Conservation (phyloP, 2,797 vertebrate genomes). For the Bradypus variegatus region DNA sequence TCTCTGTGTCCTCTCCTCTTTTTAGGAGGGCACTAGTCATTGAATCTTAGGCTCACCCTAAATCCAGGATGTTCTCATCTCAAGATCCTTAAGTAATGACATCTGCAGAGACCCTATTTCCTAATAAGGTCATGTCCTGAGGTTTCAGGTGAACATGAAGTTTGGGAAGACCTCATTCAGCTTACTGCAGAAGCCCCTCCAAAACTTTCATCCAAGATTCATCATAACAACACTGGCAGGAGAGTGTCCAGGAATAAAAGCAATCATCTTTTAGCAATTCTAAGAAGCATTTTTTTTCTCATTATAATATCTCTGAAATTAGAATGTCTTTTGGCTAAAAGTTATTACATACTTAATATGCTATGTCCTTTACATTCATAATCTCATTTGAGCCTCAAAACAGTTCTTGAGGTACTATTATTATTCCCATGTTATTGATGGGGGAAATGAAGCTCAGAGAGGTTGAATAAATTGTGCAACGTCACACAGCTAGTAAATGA, state of each 20-base stretch:
- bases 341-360: background rate
- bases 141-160: too few species aligned
- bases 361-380: background rate
- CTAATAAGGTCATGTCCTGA: too few species aligned
- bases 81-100: too few species aligned
- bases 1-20: too few species aligned
- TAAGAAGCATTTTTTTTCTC: background rate
- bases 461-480: background rate
- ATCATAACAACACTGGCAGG: background rate
- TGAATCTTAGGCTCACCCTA: too few species aligned
- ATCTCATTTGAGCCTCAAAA: background rate
- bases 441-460: background rate
- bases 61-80: too few species aligned
- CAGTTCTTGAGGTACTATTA: background rate
- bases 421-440: background rate
- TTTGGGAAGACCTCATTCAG: too few species aligned
- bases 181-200: background rate
- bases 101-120: too few species aligned
- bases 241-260: background rate
- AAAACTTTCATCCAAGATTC: background rate
- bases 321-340: background rate
- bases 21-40: too few species aligned
- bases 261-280: background rate
- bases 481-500: background rate
- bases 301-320: background rate